These are phyloP conservation scores for Scrobipalpa costella DNA, from an alignment of 2,888 invertebrate species.

Conservation along the genomic window DNA sequence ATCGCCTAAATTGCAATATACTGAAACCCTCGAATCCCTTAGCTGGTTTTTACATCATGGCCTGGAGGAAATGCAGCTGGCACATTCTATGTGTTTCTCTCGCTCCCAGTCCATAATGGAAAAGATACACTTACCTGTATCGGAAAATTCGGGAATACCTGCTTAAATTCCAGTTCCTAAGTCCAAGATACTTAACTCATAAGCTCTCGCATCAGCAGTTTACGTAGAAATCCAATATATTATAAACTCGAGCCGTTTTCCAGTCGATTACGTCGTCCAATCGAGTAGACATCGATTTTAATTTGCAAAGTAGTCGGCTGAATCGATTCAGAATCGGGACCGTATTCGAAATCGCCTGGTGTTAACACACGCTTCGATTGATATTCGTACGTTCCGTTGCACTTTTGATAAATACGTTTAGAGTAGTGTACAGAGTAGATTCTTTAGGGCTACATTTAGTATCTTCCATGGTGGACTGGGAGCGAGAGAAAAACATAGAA, in stretches of 20 bases:
- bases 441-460: conserved; percentile 13
- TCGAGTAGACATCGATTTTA: conserved; percentile 54
- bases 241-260: conserved; percentile 55
- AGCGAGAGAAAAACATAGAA: too few relatives aligned
- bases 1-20: too few relatives aligned
- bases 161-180: not conserved
- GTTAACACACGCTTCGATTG: conserved; percentile 40
- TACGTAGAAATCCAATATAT: conserved; percentile 46
- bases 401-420: conserved; percentile 35
- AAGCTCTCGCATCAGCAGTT: conserved; percentile 17
- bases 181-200: not conserved
- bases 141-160: not conserved
- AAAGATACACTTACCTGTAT: too few relatives aligned
- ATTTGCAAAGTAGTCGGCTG: conserved; percentile 39
- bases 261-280: conserved; percentile 51
- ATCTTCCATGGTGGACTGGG: too few relatives aligned
- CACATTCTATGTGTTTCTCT: too few relatives aligned
- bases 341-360: conserved; percentile 43
- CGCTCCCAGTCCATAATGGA: too few relatives aligned
- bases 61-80: too few relatives aligned
- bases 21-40: too few relatives aligned
- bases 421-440: conserved; percentile 34
- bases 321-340: conserved; percentile 24
- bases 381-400: conserved; percentile 41
- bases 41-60: too few relatives aligned